These are phyloP conservation scores for Lithophane socia DNA, from an alignment of 2,888 invertebrate species.

Conservation along the genomic window DNA sequence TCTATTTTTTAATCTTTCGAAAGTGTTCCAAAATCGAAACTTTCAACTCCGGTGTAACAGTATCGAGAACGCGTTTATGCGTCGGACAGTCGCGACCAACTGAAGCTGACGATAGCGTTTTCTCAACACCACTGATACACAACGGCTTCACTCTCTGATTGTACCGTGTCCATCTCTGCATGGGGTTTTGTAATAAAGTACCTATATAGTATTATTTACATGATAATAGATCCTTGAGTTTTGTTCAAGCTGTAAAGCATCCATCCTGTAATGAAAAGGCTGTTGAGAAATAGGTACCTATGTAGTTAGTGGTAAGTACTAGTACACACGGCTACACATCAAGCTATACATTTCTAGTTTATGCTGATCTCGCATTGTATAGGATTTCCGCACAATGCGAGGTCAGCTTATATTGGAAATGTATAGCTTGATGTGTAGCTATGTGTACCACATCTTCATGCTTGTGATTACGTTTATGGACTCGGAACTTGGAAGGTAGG, in stretches of 20 bases:
- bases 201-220: constrained; percentile 36
- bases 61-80: constrained; percentile 54
- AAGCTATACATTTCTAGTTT: no score
- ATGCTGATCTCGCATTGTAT: no score
- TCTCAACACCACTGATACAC: constrained; percentile 27
- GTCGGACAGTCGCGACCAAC: constrained; percentile 59
- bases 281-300: constrained; percentile 26
- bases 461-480: not conserved
- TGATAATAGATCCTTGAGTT: constrained; percentile 20
- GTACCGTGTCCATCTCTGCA: constrained; percentile 28
- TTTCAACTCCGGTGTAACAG: constrained; percentile 36
- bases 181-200: constrained; percentile 51
- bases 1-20: constrained; percentile 24
- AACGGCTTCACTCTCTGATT: constrained; percentile 27
- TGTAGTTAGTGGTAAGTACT: not conserved
- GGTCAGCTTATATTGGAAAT: no score
- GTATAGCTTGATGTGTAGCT: no score
- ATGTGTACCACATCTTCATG: not conserved
- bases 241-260: constrained; percentile 4
- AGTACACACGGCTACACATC: no score
- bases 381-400: no score
- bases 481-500: not conserved
- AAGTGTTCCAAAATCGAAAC: constrained; percentile 41
- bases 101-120: constrained; percentile 52
- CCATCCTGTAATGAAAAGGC: not conserved